A percentile compares a stretch with the other conserved stretches of the same genome.
These are phyloP conservation scores for Anguilla pacifica DNA, from an alignment of 2,797 vertebrate species.

Conservation along the genomic window DNA sequence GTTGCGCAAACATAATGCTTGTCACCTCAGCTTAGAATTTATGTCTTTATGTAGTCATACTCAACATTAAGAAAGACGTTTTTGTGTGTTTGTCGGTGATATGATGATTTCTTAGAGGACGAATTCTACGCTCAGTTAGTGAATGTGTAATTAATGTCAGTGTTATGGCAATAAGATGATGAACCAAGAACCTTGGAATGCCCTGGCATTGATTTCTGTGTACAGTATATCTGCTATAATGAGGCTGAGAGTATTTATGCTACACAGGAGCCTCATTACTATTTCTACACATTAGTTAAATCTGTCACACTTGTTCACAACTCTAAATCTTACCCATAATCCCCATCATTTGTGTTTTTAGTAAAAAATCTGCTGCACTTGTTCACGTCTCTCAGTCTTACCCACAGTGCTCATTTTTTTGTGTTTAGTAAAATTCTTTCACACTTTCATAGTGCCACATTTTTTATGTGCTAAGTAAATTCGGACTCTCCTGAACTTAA, in stretches of 20 bases:
- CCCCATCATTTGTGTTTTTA: not conserved
- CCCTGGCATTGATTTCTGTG: not conserved
- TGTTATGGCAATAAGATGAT: not conserved
- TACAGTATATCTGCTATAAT: not conserved
- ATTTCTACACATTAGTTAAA: not conserved
- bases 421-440: not conserved
- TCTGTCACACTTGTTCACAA: not conserved
- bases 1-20: too few relatives aligned
- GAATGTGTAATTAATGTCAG: not conserved
- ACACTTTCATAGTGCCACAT: too few relatives aligned
- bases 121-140: conserved; percentile 5
- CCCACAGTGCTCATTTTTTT: not conserved
- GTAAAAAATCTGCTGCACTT: not conserved
- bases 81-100: not conserved
- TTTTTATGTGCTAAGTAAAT: too few relatives aligned
- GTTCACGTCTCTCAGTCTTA: not conserved
- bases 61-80: too few relatives aligned
- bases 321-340: not conserved
- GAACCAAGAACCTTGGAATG: not conserved
- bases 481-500: not conserved
- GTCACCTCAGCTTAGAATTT: too few relatives aligned
- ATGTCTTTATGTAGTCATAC: too few relatives aligned
- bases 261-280: not conserved
- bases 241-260: not conserved
- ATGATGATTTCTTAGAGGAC: not conserved